These are phyloP conservation scores for Temnothorax ravouxi DNA, from an alignment of 2,888 invertebrate species.

Conservation along the genomic window DNA sequence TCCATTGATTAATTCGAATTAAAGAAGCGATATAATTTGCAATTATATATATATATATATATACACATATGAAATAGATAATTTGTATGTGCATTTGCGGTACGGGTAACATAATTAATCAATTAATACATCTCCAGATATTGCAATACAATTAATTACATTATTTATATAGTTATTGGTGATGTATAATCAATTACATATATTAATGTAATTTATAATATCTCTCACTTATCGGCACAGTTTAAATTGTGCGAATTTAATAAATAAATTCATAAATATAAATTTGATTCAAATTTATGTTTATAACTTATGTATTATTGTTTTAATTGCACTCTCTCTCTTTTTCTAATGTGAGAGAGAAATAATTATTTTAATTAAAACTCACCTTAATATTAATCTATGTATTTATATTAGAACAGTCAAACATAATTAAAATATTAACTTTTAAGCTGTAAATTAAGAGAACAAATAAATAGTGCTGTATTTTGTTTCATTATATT, in stretches of 20 bases:
- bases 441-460: not conserved
- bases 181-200: slow-evolving; percentile 33
- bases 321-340: not conserved
- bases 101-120: slow-evolving; percentile 12
- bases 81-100: not conserved
- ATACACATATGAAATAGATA: not conserved
- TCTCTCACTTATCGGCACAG: not conserved
- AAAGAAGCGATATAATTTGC: not conserved
- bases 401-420: not conserved
- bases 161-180: not conserved
- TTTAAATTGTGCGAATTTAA: slow-evolving; percentile 4
- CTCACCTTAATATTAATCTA: not conserved
- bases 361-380: not conserved
- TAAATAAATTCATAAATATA: slow-evolving; percentile 3
- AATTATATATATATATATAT: not conserved
- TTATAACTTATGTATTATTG: not conserved
- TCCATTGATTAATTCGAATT: not conserved
- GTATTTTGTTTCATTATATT: not conserved
- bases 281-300: not conserved
- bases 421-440: not conserved
- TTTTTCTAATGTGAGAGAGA: not conserved
- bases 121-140: slow-evolving; percentile 26
- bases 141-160: slow-evolving; percentile 23
- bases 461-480: not conserved
- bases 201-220: slow-evolving; percentile 19